These are phyloP conservation scores for Xylocampa areola DNA, from an alignment of 2,888 invertebrate species.

Conservation along the genomic window DNA sequence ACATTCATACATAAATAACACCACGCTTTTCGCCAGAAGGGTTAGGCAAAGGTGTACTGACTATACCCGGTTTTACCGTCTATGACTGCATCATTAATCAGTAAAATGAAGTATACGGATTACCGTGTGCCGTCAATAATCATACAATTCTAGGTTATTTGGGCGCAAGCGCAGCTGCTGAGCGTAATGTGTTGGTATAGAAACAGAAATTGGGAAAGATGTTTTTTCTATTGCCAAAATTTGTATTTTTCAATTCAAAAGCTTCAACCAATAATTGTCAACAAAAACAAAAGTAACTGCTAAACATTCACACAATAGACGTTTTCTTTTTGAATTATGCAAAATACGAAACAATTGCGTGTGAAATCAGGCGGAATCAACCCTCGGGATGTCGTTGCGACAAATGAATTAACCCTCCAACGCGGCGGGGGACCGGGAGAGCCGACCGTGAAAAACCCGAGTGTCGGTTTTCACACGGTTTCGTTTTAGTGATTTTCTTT, in stretches of 20 bases:
- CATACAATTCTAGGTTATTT: too few species aligned
- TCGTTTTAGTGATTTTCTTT: slow-evolving; percentile 42
- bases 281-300: background rate
- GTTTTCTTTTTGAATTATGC: slow-evolving; percentile 55
- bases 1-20: too few species aligned
- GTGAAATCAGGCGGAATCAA: slow-evolving; percentile 59
- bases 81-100: too few species aligned
- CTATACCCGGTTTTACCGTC: too few species aligned
- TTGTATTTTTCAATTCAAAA: background rate
- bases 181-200: too few species aligned
- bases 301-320: slow-evolving; percentile 4
- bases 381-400: slow-evolving; percentile 50
- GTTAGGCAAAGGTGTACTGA: too few species aligned
- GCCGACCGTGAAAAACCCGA: slow-evolving; percentile 49
- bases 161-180: too few species aligned
- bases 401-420: slow-evolving; percentile 61
- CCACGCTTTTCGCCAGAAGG: too few species aligned
- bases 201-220: too few species aligned
- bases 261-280: background rate
- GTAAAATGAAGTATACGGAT: too few species aligned
- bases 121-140: too few species aligned
- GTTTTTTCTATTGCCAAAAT: too few species aligned
- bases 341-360: slow-evolving; percentile 55
- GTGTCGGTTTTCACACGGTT: slow-evolving; percentile 61
- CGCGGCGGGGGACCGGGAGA: slow-evolving; percentile 50